Conservation (phyloP, 2,797 vertebrate genomes). For the Coranthus polyacanthus region DNA sequence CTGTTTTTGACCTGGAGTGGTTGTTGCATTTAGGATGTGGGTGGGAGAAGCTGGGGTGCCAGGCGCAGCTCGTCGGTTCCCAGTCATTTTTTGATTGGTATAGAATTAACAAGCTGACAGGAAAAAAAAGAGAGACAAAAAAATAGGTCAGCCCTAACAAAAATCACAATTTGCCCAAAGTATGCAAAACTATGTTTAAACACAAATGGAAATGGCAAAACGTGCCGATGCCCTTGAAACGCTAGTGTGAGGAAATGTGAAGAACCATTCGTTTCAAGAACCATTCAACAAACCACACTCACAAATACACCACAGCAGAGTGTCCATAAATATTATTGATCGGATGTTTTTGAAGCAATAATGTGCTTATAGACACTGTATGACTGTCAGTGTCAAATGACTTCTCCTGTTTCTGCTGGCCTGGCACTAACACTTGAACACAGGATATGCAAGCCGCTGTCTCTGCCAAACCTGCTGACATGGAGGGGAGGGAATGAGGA, state of each 20-base stretch:
- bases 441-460: constrained; percentile 74
- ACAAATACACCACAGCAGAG: constrained; percentile 13
- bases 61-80: constrained; percentile 42
- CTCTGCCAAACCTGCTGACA: constrained; percentile 78
- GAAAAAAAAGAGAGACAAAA: constrained; percentile 14
- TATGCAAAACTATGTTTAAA: too few species aligned
- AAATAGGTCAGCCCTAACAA: background rate
- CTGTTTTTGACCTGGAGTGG: constrained; percentile 35
- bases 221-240: constrained; percentile 9
- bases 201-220: constrained; percentile 4
- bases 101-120: constrained; percentile 31
- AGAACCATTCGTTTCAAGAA: background rate
- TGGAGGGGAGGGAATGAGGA: constrained; percentile 33
- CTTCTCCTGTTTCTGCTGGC: constrained; percentile 81
- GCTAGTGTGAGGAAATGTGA: background rate
- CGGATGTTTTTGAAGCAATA: constrained; percentile 54
- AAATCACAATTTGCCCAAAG: constrained; percentile 1
- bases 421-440: constrained; percentile 71
- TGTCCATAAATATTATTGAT: constrained; percentile 54
- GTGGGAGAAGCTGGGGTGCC: constrained; percentile 27
- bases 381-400: constrained; percentile 64
- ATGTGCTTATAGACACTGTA: constrained; percentile 57
- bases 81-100: constrained; percentile 66
- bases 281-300: constrained; percentile 15
- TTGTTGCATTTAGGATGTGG: constrained; percentile 49